Percentiles rank a stretch among this genome's conserved stretches.
Evolutionary conservation across 2,113 vertebrate species (phyloP).

Genomic region (Plestiodon gilberti): DNA sequence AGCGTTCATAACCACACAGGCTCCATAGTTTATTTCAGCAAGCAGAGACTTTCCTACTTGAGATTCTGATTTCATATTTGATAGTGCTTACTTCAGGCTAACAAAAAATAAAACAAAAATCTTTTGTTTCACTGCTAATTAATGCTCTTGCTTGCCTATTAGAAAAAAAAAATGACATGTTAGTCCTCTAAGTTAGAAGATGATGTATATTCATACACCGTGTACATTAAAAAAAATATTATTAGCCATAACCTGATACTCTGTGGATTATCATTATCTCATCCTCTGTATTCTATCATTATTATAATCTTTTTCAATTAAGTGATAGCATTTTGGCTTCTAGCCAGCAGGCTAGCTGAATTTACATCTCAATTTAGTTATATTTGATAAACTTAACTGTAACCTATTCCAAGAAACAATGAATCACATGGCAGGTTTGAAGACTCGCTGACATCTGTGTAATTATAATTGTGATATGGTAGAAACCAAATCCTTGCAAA

Average conservation of each 20-base stretch:
- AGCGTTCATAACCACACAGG: background rate
- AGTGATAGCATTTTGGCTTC: background rate
- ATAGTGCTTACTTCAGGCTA: background rate
- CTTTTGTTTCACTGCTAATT: background rate
- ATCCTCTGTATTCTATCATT: background rate
- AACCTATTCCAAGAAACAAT: constrained; percentile 15
- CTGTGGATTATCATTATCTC: background rate
- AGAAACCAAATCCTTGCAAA: background rate
- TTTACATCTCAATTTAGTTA: background rate
- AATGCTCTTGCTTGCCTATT: background rate
- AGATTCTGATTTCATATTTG: background rate
- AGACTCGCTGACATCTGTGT: background rate
- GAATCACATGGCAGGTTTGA: background rate
- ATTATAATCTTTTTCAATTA: background rate
- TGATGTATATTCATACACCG: background rate
- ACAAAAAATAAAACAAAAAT: background rate
- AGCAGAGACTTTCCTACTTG: background rate
- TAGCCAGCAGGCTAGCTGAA: background rate
- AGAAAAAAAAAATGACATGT: background rate
- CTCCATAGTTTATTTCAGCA: background rate
- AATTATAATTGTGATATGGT: background rate
- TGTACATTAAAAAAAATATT: background rate
- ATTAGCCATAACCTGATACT: background rate
- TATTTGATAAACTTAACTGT: background rate
- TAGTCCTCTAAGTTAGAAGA: background rate